Evolutionary conservation across 2,888 invertebrate genomes (phyloP), one percentile per base, ranked within the genome.

Genomic region (Andrena bucephala): DNA sequence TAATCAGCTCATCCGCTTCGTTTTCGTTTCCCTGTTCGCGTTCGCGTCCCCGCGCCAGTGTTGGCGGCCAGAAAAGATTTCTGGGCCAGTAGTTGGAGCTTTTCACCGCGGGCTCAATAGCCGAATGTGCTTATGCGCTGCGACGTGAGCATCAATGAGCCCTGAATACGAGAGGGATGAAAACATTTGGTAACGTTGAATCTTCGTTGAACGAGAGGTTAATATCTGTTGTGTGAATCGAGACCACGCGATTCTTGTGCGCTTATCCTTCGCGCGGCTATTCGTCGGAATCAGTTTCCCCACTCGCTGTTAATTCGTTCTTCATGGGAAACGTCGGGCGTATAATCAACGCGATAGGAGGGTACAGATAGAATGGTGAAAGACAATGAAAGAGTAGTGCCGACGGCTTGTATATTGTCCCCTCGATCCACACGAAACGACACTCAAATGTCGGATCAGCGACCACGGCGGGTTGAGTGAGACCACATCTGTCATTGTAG

Each of bases 91-190:
- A 57, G 81, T 57, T 13, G 82, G 8, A 29, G 52, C 81, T 73
- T 87, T 90, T 89, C 90, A 89, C 81, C 82, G 87, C 74, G 80
- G 77, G 79, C 79, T 83, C 77, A 89, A 87, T 83, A 60, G 42
- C 63, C 83, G 85, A 87, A 89, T 85, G 86, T 84, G 86, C 87
- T 90, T 85, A 88, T 85, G 20, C 84, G 85, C 77, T 52, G 76
- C 48, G 52, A 67, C 70, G 75, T 20, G 31, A 36, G 16, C 42
- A 57, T 59, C 71, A 75, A 75, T 29, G 67, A 72, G 62, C 7
- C n/a, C 36, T 36, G 66, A 74, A 67, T n/a, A 7, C 62, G 24
- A 8, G 42, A 20, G 36, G 42, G n/a, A 71, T 63, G 81, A 80
- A 79, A 67, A 57, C 66, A 52, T 66, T 73, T 42, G 33, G 50